These are phyloP conservation scores for Pristionchus japonicus DNA, from an alignment of 2,888 invertebrate genomes.

Conservation along the genomic window DNA sequence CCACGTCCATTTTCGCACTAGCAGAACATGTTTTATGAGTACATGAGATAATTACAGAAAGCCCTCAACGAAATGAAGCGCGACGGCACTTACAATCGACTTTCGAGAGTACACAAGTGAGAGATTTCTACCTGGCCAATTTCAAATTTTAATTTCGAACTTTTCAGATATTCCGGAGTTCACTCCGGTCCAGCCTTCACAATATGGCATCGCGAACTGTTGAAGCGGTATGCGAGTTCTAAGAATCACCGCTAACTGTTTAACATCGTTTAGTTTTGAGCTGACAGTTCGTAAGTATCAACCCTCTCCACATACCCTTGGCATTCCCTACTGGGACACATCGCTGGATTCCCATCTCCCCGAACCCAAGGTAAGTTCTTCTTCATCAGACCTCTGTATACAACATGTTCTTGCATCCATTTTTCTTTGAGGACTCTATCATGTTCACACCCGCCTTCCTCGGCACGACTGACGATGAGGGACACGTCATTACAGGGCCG, in stretches of 20 bases:
- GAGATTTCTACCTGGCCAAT: background rate
- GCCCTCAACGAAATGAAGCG: slow-evolving; percentile 63
- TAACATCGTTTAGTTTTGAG: slow-evolving; percentile 57
- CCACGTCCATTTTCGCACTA: background rate
- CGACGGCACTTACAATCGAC: slow-evolving; percentile 62
- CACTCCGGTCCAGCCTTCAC: slow-evolving; percentile 72
- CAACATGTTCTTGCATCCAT: too few relatives aligned
- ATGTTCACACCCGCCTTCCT: slow-evolving; percentile 75
- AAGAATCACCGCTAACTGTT: too few relatives aligned
- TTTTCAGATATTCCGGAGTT: slow-evolving; percentile 61
- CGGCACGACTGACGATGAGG: slow-evolving; percentile 71
- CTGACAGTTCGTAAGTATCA: slow-evolving; percentile 61
- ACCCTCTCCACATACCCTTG: slow-evolving; percentile 68
- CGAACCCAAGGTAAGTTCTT: slow-evolving; percentile 61
- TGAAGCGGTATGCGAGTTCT: slow-evolving; percentile 66
- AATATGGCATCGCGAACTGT: slow-evolving; percentile 70
- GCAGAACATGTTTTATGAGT: background rate
- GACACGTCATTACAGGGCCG: slow-evolving; percentile 74
- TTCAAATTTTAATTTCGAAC: background rate
- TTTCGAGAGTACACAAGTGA: slow-evolving; percentile 61
- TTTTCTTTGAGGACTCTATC: slow-evolving; percentile 71
- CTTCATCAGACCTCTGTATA: background rate
- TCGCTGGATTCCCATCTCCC: slow-evolving; percentile 74
- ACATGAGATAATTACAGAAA: slow-evolving; percentile 47
- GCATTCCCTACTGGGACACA: slow-evolving; percentile 76